Evolutionary conservation across 2,888 invertebrate species (phyloP), one percentile per base, ranked within the genome.

Genomic region (Athrips mouffetella): DNA sequence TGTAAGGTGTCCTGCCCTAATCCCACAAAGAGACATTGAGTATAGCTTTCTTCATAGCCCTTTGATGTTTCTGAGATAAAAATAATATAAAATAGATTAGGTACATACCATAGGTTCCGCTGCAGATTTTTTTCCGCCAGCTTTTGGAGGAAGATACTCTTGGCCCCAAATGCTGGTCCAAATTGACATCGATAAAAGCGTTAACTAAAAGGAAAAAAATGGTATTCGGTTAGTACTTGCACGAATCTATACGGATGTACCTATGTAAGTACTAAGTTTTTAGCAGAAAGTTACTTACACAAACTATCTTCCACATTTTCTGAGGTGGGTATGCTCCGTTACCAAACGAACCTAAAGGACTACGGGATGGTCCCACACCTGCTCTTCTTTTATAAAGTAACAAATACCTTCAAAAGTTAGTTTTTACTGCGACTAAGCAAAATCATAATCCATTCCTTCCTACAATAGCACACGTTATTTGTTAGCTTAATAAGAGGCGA

Each of bases 71-170:
- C n/a, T n/a, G n/a, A n/a, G n/a, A n/a, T n/a, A n/a, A n/a, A n/a
- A n/a, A 30, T 7, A 6, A 2, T 2, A 2, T 4, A 30, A 30
- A 30, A 6, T 11, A 11, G 5, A 30, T 15, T 16, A 40, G 13
- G 6, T 30, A 37, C 37, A 21, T 44, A 44, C 44, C 21, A 31
- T 6, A 20, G 31, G 15, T 8, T 44, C 44, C 3, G 7, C 15
- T 11, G 59, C 55, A 15, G 65, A 18, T 20, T 42, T 42, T n/a
- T 41, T 41, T 13, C 67, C 67, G 10, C 71, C 75, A 10, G 79
- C 76, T 57, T 82, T 88, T 0, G 91, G 91, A 16, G 90, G 91
- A 47, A 90, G 76, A 62, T 90, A 90, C 51, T 86, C 89, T 52
- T 90, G 76, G 62, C 89, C 76, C 10, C 69, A 59, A 21, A 63